Evolutionary conservation across 30 jellyfish, hydroid and myxozoan genomes (phyloP), one percentile per base, ranked within the genome.

Genomic region (Hydractinia symbiolongicarpus): DNA sequence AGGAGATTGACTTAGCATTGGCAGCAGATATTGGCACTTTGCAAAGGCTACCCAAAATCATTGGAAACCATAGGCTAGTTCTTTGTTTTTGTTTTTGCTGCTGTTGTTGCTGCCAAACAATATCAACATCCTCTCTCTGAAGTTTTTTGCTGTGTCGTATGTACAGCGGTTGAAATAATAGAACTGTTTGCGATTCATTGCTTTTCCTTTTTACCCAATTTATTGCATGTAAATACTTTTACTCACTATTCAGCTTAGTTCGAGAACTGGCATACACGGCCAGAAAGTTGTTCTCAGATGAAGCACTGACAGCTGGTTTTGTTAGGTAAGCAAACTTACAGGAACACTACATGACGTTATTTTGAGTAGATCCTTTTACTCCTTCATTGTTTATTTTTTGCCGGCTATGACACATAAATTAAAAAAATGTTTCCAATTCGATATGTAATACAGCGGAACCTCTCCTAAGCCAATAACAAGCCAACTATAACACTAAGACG

Each of bases 1-100:
- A 91, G 98, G 98, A 91, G 66, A 95, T 86, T 72, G 96, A 86
- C 50, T 53, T 91, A 54, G 98, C 89, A 8, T 52, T 91, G 50
- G 98, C 95, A 49, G 98, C 98, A 64, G 98, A 91, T 56, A 84
- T 91, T 61, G 98, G 98, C n/a, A 91, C 98, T 6, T 82, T 91
- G 60, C 98, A 91, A 56, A 66, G 98, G 76, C 88, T 91, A 15
- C 95, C 96, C 60, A 86, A 84, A 70, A n/a, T 83, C 53, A 87
- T 81, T 66, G 98, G 98, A 53, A 91, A 86, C 70, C 86, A 86
- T 17, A 91, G 98, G 98, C 86, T 72, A 64, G 9, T 6, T 64
- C 44, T 30, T 30, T 30, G 1, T 30, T 1, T 30, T 30, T 30
- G 44, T 30, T 30, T 30, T 30, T 30, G 44, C 44, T 30, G 44